phyloP scores from a whole-genome alignment of 2,888 invertebrate genomes.

The Leptopilina drosophilae region DNA sequence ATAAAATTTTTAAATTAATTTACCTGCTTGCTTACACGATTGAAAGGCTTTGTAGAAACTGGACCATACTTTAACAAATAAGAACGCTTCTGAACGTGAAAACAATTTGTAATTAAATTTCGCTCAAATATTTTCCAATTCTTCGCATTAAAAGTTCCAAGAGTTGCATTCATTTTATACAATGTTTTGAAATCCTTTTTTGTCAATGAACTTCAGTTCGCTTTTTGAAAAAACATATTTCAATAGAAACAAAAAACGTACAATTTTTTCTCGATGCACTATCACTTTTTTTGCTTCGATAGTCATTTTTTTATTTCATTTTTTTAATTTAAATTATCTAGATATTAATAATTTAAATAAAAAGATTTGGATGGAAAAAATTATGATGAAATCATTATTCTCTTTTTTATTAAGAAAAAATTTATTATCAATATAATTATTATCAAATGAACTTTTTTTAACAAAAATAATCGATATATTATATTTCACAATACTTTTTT shows the following conservation, averaged over 20 bases:
- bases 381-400: not conserved
- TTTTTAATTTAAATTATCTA: too few species aligned
- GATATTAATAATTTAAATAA: too few species aligned
- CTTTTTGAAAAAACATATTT: too few species aligned
- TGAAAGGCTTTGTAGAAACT: not conserved
- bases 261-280: too few species aligned
- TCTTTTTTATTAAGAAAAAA: not conserved
- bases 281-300: too few species aligned
- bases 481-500: not conserved
- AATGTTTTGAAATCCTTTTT: too few species aligned
- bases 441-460: not conserved
- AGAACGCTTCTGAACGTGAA: not conserved
- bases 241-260: too few species aligned
- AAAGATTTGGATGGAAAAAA: not conserved
- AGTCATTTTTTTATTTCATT: too few species aligned
- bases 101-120: not conserved
- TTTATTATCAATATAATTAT: not conserved
- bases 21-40: not conserved
- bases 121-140: not conserved
- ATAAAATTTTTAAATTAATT: slow-evolving; percentile 8
- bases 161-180: too few species aligned
- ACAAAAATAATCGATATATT: slow-evolving; percentile 1
- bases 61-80: not conserved
- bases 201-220: too few species aligned
- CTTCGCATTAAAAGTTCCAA: not conserved